Evolutionary conservation across 2,888 invertebrate genomes (phyloP).

Genomic region (Sussaba pulchella): DNA sequence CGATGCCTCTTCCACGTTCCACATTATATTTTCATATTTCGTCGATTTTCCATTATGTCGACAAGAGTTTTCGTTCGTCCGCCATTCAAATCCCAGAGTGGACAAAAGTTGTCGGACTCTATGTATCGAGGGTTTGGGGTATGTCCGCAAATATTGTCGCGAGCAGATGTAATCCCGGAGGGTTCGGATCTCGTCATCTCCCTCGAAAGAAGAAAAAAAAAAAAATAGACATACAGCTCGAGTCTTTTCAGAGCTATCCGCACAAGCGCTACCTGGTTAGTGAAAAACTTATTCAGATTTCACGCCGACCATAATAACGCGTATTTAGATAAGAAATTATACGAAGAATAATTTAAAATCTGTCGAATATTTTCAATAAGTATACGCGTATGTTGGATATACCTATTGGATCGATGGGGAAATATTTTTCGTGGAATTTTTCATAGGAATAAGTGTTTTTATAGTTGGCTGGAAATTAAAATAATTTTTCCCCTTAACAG

Average conservation of each 20-base stretch:
- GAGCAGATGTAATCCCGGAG: conserved; percentile 78
- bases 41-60: conserved; percentile 79
- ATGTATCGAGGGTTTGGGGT: conserved; percentile 36
- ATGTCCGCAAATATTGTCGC: conserved; percentile 82
- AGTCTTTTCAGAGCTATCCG: conserved; percentile 22
- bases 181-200: conserved; percentile 3
- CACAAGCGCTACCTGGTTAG: conserved; percentile 30
- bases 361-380: no score
- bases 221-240: conserved; percentile 28
- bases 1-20: neutral
- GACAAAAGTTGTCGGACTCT: conserved; percentile 80
- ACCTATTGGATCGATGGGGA: no score
- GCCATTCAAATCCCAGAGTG: conserved; percentile 80
- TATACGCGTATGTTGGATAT: no score
- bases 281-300: conserved; percentile 51
- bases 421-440: no score
- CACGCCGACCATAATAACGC: neutral
- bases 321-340: no score
- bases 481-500: no score
- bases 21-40: conserved; percentile 76
- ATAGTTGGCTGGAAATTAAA: no score
- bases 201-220: neutral
- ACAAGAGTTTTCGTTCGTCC: conserved; percentile 71
- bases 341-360: no score
- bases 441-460: no score